Evolutionary conservation across 2,113 vertebrate species (phyloP).

Genomic region (Melanerpes formicivorus): DNA sequence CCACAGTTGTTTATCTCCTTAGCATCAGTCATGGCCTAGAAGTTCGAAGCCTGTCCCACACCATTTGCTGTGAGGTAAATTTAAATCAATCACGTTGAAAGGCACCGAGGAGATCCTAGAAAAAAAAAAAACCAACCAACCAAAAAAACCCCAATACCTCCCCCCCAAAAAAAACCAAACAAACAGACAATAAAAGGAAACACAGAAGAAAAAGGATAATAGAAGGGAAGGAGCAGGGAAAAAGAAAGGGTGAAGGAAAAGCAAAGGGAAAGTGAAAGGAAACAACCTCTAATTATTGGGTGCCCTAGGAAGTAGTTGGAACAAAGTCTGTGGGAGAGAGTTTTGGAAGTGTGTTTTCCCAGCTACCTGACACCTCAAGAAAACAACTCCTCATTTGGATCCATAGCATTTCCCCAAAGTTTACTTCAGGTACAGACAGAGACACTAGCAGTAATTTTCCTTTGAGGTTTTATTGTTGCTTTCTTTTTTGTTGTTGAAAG

Average conservation of each 20-base stretch:
- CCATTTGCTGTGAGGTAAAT: background rate
- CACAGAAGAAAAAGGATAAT: too few relatives aligned
- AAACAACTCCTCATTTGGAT: background rate
- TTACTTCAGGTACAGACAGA: background rate
- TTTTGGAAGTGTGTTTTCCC: background rate
- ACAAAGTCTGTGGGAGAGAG: fast-evolving
- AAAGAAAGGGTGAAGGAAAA: too few relatives aligned
- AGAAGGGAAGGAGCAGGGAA: too few relatives aligned
- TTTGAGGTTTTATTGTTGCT: background rate
- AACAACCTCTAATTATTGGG: background rate
- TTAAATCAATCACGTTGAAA: background rate
- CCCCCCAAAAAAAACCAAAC: background rate
- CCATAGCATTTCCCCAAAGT: background rate
- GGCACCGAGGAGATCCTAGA: background rate
- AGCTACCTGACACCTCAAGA: background rate
- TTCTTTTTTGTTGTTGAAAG: background rate
- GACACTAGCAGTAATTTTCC: background rate
- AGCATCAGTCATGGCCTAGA: background rate
- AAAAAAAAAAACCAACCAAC: background rate
- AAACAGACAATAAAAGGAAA: too few relatives aligned
- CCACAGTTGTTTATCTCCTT: conserved; percentile 17
- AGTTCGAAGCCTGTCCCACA: background rate
- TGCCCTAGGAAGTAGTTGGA: background rate
- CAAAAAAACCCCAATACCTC: too few relatives aligned
- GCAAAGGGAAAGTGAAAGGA: too few relatives aligned